A percentile compares a stretch with the other conserved stretches of the same genome.
Conservation (phyloP, 2,888 invertebrate genomes). For the Brachyptera putata region DNA sequence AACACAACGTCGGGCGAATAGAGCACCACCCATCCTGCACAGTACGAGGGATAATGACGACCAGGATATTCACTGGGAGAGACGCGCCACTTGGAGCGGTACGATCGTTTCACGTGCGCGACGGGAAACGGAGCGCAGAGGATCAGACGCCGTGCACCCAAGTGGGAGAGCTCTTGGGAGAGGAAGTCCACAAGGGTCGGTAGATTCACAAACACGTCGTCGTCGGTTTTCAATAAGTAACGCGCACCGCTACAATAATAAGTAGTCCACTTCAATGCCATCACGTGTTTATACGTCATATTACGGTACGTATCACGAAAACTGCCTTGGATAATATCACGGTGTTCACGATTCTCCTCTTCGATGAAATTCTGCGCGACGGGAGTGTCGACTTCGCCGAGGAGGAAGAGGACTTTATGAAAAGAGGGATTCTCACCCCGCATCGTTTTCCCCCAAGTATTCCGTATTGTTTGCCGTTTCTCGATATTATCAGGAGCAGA, state of each 20-base stretch:
- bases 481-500: slow-evolving; percentile 63
- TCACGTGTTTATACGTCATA: slow-evolving; percentile 79
- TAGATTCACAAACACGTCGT: slow-evolving; percentile 49
- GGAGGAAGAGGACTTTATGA: slow-evolving; percentile 56
- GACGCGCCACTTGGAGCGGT: slow-evolving; percentile 67
- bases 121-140: slow-evolving; percentile 56
- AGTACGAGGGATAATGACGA: slow-evolving; percentile 67
- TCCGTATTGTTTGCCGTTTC: slow-evolving; percentile 63
- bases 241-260: slow-evolving; percentile 65
- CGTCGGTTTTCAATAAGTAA: slow-evolving; percentile 49
- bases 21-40: slow-evolving; percentile 67
- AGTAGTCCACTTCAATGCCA: slow-evolving; percentile 73
- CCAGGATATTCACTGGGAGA: slow-evolving; percentile 60
- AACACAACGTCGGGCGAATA: slow-evolving; percentile 61
- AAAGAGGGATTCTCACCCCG: too few species aligned
- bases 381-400: slow-evolving; percentile 52
- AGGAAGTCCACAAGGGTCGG: slow-evolving; percentile 46
- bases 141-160: slow-evolving; percentile 55
- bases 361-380: slow-evolving; percentile 42
- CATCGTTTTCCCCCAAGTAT: slow-evolving; percentile 55
- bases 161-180: slow-evolving; percentile 53
- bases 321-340: slow-evolving; percentile 71
- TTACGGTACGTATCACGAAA: slow-evolving; percentile 75
- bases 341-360: slow-evolving; percentile 53
- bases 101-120: slow-evolving; percentile 55